Percentiles rank a stretch among this genome's conserved stretches.
These are phyloP conservation scores for Dryobota labecula DNA, from an alignment of 2,888 invertebrate species.

Conservation along the genomic window DNA sequence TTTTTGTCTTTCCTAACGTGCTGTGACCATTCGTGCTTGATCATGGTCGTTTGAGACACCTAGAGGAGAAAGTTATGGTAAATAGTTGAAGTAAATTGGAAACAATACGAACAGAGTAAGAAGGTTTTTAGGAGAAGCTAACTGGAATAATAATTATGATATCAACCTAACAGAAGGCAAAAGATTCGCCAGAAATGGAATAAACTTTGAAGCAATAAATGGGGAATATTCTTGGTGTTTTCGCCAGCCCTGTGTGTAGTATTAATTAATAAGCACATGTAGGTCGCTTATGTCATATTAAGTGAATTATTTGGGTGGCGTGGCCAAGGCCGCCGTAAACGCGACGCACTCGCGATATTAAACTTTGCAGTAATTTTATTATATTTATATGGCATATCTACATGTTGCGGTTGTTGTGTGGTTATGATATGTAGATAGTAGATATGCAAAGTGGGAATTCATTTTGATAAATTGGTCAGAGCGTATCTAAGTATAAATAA, in stretches of 20 bases:
- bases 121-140: not conserved
- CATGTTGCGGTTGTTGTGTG: not conserved
- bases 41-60: not conserved
- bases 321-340: slow-evolving; percentile 44
- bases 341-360: slow-evolving; percentile 53
- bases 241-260: slow-evolving; percentile 36
- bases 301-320: slow-evolving; percentile 61
- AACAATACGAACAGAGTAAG: not conserved
- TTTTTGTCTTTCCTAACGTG: not conserved
- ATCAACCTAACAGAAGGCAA: not conserved
- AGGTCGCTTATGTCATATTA: slow-evolving; percentile 52
- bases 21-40: not conserved
- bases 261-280: slow-evolving; percentile 59
- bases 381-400: slow-evolving; percentile 2
- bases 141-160: not conserved
- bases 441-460: not conserved
- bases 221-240: not conserved
- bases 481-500: not conserved
- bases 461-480: not conserved
- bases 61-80: not conserved
- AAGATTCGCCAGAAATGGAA: not conserved
- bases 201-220: not conserved
- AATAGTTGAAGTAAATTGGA: not conserved
- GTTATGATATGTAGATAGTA: not conserved
- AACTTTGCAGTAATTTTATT: slow-evolving; percentile 48